Percentiles rank a stretch among this genome's conserved stretches.
These are phyloP conservation scores for Neoaliturus tenellus DNA, from an alignment of 2,888 invertebrate genomes.

Conservation along the genomic window DNA sequence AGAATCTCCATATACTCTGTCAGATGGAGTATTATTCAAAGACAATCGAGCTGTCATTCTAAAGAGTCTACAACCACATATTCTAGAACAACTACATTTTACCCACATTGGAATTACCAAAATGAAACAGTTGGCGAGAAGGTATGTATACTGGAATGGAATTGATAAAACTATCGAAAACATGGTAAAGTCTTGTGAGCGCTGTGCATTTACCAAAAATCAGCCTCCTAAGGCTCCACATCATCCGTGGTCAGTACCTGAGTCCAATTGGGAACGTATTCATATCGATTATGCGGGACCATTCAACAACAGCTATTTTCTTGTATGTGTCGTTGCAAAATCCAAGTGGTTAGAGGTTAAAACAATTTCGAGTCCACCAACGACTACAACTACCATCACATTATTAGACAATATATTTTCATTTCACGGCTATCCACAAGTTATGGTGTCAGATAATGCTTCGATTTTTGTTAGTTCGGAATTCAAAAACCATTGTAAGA, in stretches of 20 bases:
- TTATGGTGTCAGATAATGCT: no score
- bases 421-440: no score
- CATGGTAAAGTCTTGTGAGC: slow-evolving; percentile 62
- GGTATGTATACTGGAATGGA: slow-evolving; percentile 66
- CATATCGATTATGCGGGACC: slow-evolving; percentile 56
- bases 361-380: no score
- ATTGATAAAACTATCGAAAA: slow-evolving; percentile 64
- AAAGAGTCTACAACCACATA: no score
- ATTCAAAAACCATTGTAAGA: no score
- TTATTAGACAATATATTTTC: no score
- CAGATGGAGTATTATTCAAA: no score
- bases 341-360: slow-evolving; percentile 59
- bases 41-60: no score
- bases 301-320: slow-evolving; percentile 32
- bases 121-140: slow-evolving; percentile 67
- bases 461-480: no score
- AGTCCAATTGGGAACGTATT: slow-evolving; percentile 63
- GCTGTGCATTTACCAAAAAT: slow-evolving; percentile 63
- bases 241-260: slow-evolving; percentile 65
- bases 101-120: slow-evolving; percentile 66
- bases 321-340: slow-evolving; percentile 60
- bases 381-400: no score
- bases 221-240: slow-evolving; percentile 64
- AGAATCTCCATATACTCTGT: no score
- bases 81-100: slow-evolving; percentile 66